A percentile compares a stretch with the other conserved stretches of the same genome.
phyloP scores from a whole-genome alignment of 1,140 invertebrate genomes.

The Drosophila gunungcola region DNA sequence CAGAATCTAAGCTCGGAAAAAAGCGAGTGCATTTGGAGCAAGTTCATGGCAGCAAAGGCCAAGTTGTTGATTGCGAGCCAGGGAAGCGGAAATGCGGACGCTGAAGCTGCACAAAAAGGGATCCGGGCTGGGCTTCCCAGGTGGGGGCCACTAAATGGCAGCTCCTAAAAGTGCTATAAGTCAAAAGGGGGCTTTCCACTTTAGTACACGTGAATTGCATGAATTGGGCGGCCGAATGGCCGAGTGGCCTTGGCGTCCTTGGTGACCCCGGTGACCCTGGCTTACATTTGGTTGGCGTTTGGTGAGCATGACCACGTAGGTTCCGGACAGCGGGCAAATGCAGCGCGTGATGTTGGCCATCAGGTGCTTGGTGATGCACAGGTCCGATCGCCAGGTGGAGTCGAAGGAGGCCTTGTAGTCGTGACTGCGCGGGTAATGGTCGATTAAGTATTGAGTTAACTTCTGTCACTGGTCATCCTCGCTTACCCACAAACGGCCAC shows the following conservation, averaged over 20 bases:
- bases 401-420: conserved; percentile 83
- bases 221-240: conserved; percentile 32
- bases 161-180: conserved; percentile 50
- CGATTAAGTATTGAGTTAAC: conserved; percentile 4
- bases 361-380: conserved; percentile 86
- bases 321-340: conserved; percentile 86
- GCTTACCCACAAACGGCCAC: conserved; percentile 78
- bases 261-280: conserved; percentile 46
- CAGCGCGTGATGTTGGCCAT: conserved; percentile 86
- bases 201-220: conserved; percentile 55
- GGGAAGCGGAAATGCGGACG: conserved; percentile 44
- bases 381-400: conserved; percentile 83
- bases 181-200: conserved; percentile 57
- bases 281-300: conserved; percentile 86
- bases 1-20: conserved; percentile 6
- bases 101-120: conserved; percentile 14
- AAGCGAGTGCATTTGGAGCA: conserved; percentile 40
- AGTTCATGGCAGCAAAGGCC: conserved; percentile 40
- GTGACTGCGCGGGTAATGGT: conserved; percentile 47
- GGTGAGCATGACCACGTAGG: conserved; percentile 87
- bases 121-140: conserved; percentile 9
- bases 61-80: conserved; percentile 47
- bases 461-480: not conserved
- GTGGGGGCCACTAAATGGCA: conserved; percentile 47
- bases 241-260: conserved; percentile 20